Evolutionary conservation across 2,888 invertebrate genomes (phyloP).

Genomic region (Erannis defoliaria): DNA sequence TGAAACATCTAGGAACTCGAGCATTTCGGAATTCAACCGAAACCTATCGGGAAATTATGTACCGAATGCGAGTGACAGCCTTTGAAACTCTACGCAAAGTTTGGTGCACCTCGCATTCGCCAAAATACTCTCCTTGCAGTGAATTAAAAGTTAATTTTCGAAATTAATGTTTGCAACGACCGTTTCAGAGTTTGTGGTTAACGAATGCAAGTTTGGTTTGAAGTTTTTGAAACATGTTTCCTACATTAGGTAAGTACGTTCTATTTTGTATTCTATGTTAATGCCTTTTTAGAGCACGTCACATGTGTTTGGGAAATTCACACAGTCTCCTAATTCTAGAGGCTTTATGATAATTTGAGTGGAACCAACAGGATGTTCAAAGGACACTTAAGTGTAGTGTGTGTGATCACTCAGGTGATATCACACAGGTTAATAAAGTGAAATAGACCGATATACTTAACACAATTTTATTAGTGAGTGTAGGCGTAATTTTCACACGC

Average conservation of each 20-base stretch:
- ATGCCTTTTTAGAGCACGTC: neutral
- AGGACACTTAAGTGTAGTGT: too few relatives aligned
- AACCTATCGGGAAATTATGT: slow-evolving; percentile 42
- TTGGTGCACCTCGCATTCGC: neutral
- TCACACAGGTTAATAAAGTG: too few relatives aligned
- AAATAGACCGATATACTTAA: too few relatives aligned
- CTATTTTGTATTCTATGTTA: neutral
- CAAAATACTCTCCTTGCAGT: neutral
- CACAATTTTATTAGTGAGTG: too few relatives aligned
- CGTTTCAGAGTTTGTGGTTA: neutral
- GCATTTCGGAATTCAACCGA: slow-evolving; percentile 33
- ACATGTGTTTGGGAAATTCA: neutral
- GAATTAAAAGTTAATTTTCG: neutral
- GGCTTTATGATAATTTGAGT: too few relatives aligned
- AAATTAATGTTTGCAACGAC: neutral
- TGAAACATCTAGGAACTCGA: slow-evolving; percentile 39
- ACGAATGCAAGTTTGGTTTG: neutral
- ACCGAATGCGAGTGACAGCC: slow-evolving; percentile 27
- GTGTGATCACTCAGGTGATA: too few relatives aligned
- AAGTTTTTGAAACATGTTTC: neutral
- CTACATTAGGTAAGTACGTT: neutral
- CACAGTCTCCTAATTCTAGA: neutral
- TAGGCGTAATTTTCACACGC: too few relatives aligned
- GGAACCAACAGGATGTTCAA: too few relatives aligned
- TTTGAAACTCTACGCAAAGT: slow-evolving; percentile 24